Evolutionary conservation across 2,797 vertebrate species (phyloP), one percentile per base, ranked within the genome.

Genomic region (Tokudaia tokunoshimensis): DNA sequence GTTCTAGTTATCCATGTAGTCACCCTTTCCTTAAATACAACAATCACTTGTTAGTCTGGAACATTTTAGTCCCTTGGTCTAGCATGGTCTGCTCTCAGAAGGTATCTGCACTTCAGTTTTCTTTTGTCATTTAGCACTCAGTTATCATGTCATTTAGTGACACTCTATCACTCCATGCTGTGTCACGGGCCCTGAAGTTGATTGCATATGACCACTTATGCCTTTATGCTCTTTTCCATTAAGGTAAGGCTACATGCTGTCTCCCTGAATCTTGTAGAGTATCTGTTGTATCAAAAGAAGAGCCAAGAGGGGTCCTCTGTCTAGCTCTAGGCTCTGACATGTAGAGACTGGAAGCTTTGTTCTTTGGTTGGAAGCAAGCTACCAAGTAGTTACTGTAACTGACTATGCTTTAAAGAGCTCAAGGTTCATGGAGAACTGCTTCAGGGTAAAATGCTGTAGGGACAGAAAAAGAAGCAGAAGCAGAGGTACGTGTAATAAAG

Each of bases 61-160:
- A 29, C 61, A 88, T 91, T 52, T 74, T 89, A 11, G 67, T 79
- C 31, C 24, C 12, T 90, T 85, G 87, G 86, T 61, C 52, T 52
- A 63, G 19, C 20, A 6, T 70, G 29, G 31, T 41, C 44, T 89
- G 22, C n/a, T 94, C 76, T 94, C 34, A 76, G 67, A 91, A 89
- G 37, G 88, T 50, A 89, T 86, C 67, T 81, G 6, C 63, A 88
- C 82, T 85, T 82, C 78, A 88, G n/a, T 37, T 92, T 85, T 17
- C 55, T 94, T 70, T 75, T 96, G 81, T 89, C 83, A 67, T 88
- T 84, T 29, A 63, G 22, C 41, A 61, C 50, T 93, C 57, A 44
- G 59, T 94, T 92, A 75, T 88, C 72, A 63, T 50, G 29, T 24
- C 22, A 37, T 24, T 50, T 93, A 87, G 20, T 12, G 61, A 92